These are phyloP conservation scores for Oscheius sp. DNA, from an alignment of 1,140 invertebrate genomes.

Conservation along the genomic window DNA sequence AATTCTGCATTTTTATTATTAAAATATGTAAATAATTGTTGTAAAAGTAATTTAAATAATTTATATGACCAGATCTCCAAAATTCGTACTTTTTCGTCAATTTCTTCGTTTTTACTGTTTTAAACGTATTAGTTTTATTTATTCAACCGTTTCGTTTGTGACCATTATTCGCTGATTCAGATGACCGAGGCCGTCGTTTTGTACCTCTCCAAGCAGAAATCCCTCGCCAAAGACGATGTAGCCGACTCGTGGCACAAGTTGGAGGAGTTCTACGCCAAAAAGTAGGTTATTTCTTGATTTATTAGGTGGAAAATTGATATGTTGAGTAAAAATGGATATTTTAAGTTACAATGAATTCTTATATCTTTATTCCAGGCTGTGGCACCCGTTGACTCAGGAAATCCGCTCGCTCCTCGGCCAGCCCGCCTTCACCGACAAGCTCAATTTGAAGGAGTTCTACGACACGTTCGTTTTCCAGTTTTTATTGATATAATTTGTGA, in stretches of 20 bases:
- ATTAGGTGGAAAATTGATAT: background rate
- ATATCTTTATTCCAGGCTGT: conserved; percentile 44
- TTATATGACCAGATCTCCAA: too few species aligned
- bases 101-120: too few species aligned
- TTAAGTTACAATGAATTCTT: background rate
- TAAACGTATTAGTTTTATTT: too few species aligned
- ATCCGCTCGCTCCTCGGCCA: conserved; percentile 39
- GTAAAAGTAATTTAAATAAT: too few species aligned
- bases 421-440: conserved; percentile 32
- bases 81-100: too few species aligned
- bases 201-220: conserved; percentile 48
- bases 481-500: background rate
- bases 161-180: background rate
- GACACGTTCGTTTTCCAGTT: conserved; percentile 30
- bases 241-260: conserved; percentile 52
- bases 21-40: too few species aligned
- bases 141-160: too few species aligned
- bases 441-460: conserved; percentile 54
- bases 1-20: too few species aligned
- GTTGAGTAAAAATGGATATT: background rate
- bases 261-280: conserved; percentile 51
- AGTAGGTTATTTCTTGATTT: conserved; percentile 34
- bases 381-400: conserved; percentile 52
- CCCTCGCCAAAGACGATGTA: conserved; percentile 60
- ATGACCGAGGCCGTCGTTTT: conserved; percentile 49